phyloP scores from a whole-genome alignment of 2,888 invertebrate genomes.

The Amiota communis region DNA sequence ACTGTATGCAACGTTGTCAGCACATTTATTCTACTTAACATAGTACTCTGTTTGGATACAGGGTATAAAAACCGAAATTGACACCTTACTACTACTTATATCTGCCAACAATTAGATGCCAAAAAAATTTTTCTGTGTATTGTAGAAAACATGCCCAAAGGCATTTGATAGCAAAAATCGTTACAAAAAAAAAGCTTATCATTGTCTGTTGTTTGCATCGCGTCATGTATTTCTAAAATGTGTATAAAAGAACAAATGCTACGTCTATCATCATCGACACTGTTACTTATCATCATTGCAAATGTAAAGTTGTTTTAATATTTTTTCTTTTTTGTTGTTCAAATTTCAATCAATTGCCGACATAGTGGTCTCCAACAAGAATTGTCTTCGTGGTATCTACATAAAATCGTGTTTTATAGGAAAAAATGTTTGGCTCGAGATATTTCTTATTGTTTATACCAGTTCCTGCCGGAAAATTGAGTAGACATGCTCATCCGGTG shows the following conservation, averaged over 20 bases:
- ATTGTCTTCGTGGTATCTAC: background rate
- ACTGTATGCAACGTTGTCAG: no score
- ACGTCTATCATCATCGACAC: background rate
- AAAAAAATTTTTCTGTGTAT: constrained; percentile 1
- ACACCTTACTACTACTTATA: background rate
- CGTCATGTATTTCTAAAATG: constrained; percentile 17
- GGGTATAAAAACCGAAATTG: constrained; percentile 29
- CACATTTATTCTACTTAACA: no score
- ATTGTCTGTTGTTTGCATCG: background rate
- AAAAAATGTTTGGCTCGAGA: constrained; percentile 38
- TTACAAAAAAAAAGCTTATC: background rate
- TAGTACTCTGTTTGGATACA: background rate
- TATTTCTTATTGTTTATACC: constrained; percentile 35
- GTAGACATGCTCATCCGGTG: constrained; percentile 63
- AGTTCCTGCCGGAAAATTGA: constrained; percentile 61
- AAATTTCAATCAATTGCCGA: constrained; percentile 69
- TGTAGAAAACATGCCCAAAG: constrained; percentile 10
- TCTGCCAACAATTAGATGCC: constrained; percentile 22
- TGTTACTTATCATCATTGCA: background rate
- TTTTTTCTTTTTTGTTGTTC: constrained; percentile 29
- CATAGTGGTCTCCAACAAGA: constrained; percentile 32
- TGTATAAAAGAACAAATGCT: constrained; percentile 1
- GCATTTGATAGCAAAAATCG: background rate
- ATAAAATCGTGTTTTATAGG: background rate
- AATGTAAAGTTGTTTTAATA: constrained; percentile 45